Evolutionary conservation across 2,888 invertebrate species (phyloP).

Genomic region (Saturnia japonica): DNA sequence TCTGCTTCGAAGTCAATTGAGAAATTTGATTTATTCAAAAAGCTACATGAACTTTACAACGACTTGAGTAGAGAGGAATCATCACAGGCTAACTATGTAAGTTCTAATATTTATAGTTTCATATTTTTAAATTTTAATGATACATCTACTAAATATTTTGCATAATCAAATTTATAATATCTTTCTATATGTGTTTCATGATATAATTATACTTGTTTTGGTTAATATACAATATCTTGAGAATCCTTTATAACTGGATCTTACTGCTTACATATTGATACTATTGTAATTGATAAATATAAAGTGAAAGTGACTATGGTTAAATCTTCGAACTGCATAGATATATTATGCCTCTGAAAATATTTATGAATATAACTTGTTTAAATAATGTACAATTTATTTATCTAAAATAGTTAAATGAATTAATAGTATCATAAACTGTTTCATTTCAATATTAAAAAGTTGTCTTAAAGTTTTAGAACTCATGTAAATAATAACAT

Average conservation of each 20-base stretch:
- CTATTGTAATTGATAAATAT: neutral
- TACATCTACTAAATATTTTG: neutral
- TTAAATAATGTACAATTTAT: too few relatives aligned
- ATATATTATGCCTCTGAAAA: too few relatives aligned
- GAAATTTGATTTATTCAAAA: conserved; percentile 78
- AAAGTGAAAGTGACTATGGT: neutral
- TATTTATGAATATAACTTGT: too few relatives aligned
- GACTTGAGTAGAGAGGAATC: conserved; percentile 75
- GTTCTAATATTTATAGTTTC: conserved; percentile 28
- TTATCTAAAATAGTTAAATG: too few relatives aligned
- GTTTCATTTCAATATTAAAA: too few relatives aligned
- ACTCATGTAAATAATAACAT: too few relatives aligned
- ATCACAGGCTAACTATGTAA: conserved; percentile 72
- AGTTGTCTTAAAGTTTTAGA: too few relatives aligned
- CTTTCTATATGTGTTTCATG: neutral
- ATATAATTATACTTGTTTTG: neutral
- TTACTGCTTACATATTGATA: neutral
- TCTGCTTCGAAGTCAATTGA: conserved; percentile 63
- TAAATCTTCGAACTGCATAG: too few relatives aligned
- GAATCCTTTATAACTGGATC: too few relatives aligned
- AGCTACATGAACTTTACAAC: conserved; percentile 75
- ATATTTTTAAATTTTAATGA: neutral
- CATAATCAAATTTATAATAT: neutral
- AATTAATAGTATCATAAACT: too few relatives aligned
- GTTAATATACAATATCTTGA: neutral